Conservation (phyloP, 2,113 vertebrate genomes). For the Macroglossus sobrinus region DNA sequence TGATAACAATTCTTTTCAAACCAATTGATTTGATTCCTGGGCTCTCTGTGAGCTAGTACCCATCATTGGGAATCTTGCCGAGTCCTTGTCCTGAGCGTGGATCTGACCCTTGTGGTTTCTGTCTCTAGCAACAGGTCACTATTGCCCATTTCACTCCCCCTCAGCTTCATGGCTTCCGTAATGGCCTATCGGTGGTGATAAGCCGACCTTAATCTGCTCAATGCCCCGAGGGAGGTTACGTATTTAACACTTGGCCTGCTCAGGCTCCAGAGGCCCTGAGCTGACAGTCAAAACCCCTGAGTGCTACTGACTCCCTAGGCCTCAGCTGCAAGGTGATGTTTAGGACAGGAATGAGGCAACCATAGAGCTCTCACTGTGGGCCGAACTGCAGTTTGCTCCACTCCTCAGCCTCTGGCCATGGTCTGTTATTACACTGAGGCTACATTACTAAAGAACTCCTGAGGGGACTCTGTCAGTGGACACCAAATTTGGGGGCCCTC, state of each 20-base stretch:
- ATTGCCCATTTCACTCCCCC: background rate
- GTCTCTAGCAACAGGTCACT: background rate
- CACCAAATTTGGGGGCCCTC: background rate
- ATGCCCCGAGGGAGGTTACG: background rate
- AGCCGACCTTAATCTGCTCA: background rate
- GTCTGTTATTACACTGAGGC: background rate
- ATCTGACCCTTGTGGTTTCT: background rate
- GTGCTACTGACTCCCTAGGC: background rate
- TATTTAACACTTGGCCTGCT: background rate
- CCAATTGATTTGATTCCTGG: background rate
- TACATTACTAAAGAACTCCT: background rate
- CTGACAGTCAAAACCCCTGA: background rate
- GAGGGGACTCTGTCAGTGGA: background rate
- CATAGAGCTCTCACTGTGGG: background rate
- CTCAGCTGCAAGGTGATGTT: background rate
- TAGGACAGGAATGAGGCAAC: background rate
- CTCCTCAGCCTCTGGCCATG: background rate
- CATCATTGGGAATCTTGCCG: background rate
- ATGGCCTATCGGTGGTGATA: background rate
- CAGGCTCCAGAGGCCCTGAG: background rate
- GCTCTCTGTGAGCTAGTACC: background rate
- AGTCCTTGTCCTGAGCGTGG: background rate
- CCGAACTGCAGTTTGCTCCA: background rate
- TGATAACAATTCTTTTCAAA: background rate
- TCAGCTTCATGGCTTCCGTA: background rate